Conservation (phyloP, 2,113 vertebrate species). For the Hippocampus comes region DNA sequence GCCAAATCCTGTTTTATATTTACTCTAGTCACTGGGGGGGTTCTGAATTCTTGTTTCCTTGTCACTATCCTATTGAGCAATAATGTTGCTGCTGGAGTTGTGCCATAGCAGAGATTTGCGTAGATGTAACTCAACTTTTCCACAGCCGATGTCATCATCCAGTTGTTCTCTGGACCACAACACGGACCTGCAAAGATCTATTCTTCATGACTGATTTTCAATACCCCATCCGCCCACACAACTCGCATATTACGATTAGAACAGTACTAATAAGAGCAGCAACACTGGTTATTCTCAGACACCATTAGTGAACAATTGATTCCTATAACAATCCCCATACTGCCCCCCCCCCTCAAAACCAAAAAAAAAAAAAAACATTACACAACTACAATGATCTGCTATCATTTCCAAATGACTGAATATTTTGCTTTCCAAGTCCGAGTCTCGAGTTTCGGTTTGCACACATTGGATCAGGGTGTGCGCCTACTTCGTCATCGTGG, state of each 20-base stretch:
- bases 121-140: background rate
- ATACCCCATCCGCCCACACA: background rate
- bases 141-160: background rate
- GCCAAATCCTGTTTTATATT: background rate
- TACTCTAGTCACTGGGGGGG: no score
- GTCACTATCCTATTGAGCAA: background rate
- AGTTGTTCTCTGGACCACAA: background rate
- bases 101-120: background rate
- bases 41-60: background rate
- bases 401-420: background rate
- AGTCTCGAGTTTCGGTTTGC: conserved; percentile 49
- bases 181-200: background rate
- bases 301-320: no score
- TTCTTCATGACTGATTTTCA: background rate
- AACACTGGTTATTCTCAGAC: no score
- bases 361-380: no score
- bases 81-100: background rate
- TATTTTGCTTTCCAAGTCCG: conserved; percentile 12
- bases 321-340: no score
- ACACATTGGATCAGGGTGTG: conserved; percentile 15
- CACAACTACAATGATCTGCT: no score
- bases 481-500: conserved; percentile 48
- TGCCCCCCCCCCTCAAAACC: no score
- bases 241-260: background rate
- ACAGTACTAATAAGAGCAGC: background rate